Percentiles rank a stretch among this genome's conserved stretches.
phyloP scores from a whole-genome alignment of 2,888 invertebrate species.

The Tachina lurida region DNA sequence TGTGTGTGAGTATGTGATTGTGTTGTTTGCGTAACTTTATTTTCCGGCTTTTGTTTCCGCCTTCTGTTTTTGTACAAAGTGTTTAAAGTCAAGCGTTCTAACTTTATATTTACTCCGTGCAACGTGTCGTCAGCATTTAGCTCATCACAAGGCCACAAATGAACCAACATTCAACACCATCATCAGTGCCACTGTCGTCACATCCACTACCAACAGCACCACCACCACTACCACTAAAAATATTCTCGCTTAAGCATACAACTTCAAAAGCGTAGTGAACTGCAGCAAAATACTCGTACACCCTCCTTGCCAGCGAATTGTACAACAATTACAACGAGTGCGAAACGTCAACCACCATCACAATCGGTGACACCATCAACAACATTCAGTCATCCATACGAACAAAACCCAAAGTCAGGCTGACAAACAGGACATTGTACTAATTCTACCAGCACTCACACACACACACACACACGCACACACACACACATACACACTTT shows the following conservation, averaged over 20 bases:
- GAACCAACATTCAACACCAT: constrained; percentile 70
- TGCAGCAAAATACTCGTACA: constrained; percentile 19
- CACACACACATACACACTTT: neutral
- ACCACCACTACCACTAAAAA: constrained; percentile 24
- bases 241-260: constrained; percentile 15
- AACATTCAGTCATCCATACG: constrained; percentile 52
- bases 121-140: constrained; percentile 57
- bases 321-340: constrained; percentile 66
- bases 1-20: constrained; percentile 10
- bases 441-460: constrained; percentile 68
- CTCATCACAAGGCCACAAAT: constrained; percentile 71
- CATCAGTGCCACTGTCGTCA: constrained; percentile 39
- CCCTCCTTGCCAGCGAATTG: constrained; percentile 17
- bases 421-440: constrained; percentile 41
- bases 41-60: constrained; percentile 82
- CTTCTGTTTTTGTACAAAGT: constrained; percentile 80
- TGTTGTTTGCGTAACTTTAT: constrained; percentile 77
- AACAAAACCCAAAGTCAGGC: constrained; percentile 30
- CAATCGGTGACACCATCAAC: constrained; percentile 71
- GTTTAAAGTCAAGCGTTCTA: constrained; percentile 80
- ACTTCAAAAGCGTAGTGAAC: constrained; percentile 24
- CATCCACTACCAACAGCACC: constrained; percentile 13
- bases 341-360: constrained; percentile 72
- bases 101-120: constrained; percentile 41
- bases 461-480: no score